Evolutionary conservation across 2,888 invertebrate species (phyloP), one percentile per base, ranked within the genome.

Genomic region (Ethmia dodecea): DNA sequence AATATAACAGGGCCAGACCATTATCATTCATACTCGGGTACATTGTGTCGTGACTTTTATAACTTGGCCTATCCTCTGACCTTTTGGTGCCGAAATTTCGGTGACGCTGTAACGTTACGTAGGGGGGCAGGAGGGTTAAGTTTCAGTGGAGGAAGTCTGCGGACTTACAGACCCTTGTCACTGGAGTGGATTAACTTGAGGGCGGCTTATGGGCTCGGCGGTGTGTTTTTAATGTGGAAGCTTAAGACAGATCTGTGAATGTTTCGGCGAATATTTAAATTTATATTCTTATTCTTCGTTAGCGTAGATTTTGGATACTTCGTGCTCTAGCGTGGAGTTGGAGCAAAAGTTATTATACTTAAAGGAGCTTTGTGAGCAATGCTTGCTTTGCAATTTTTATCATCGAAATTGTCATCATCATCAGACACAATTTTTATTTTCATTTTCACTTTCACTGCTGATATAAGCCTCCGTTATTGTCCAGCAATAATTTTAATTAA

Each of bases 21-120:
- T 53, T 54, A 52, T 43, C 43, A 47, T 52, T 52, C 46, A 50
- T 27, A 37, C 41, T 43, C 44, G 40, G 46, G 43, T 40, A 45
- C 36, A 41, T 47, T 45, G 14, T 8, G 13, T 2, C 25, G n/a
- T 10, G 18, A 10, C 35, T 13, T 18, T 5, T 26, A 13, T 18
- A 31, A 11, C 10, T 16, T 18, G 31, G 16, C 16, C 26, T 13
- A 8, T 28, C n/a, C 6, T n/a, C 13, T 10, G 26, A 26, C 10
- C 14, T n/a, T 28, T n/a, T 8, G 22, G 22, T n/a, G 22, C n/a
- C 3, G 22, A n/a, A 22, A 22, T 22, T n/a, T 22, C 9, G 22
- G 22, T n/a, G 22, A 22, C 22, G 10, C 10, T 25, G 5, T 10
- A 16, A 2, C 16, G 15, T 13, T 13, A 13, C n/a, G n/a, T n/a